Evolutionary conservation across 2,797 vertebrate genomes (phyloP).

Genomic region (Carduelis carduelis): DNA sequence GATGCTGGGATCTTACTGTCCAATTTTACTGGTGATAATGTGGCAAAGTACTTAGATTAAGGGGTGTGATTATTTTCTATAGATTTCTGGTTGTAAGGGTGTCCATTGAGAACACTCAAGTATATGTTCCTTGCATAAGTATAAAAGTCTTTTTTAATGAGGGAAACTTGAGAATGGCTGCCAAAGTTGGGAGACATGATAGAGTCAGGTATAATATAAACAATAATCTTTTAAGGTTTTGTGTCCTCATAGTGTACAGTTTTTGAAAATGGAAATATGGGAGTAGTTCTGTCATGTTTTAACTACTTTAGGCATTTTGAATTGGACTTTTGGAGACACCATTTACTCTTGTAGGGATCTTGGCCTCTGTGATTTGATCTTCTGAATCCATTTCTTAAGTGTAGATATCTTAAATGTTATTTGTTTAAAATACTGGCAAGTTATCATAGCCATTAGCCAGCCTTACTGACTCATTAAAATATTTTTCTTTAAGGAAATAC

Average conservation of each 20-base stretch:
- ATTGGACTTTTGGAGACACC: not conserved
- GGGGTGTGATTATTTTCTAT: not conserved
- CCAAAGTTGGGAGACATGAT: not conserved
- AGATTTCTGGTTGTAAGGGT: not conserved
- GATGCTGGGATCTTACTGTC: not conserved
- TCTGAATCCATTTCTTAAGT: not conserved
- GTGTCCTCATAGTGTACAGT: not conserved
- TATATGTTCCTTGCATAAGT: not conserved
- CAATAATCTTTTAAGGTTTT: not conserved
- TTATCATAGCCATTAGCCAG: not conserved
- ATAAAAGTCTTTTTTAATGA: not conserved
- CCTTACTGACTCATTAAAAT: not conserved
- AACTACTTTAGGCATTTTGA: not conserved
- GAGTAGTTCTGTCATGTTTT: not conserved
- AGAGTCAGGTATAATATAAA: not conserved
- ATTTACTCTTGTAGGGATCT: not conserved
- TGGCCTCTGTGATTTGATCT: not conserved
- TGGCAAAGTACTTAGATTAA: not conserved
- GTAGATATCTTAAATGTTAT: not conserved
- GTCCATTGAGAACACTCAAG: not conserved
- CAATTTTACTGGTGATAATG: not conserved
- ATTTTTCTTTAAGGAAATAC: not conserved
- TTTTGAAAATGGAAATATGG: not conserved
- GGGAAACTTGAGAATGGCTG: not conserved
- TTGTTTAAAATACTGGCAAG: not conserved